Evolutionary conservation across 1,140 invertebrate species (phyloP), one percentile per base, ranked within the genome.

Genomic region (Intoshia linei): DNA sequence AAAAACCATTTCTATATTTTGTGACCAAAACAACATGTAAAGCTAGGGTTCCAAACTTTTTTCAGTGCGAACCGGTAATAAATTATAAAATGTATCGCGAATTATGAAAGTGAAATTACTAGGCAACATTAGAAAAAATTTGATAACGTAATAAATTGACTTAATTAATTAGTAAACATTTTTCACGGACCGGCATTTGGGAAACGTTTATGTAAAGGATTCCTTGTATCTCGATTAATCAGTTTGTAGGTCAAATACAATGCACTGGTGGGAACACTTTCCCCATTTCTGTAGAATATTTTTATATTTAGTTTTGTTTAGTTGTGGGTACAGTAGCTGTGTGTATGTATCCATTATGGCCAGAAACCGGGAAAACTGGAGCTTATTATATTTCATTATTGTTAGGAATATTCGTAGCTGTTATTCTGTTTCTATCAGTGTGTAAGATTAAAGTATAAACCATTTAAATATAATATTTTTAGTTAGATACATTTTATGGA

Each of bases 301-400:
- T n/a, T n/a, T n/a, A n/a, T n/a, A n/a, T n/a, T n/a, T n/a, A n/a
- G n/a, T n/a, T n/a, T n/a, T n/a, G 49, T 56, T 7, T 48, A 62
- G 75, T 95, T 17, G 58, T 92, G 34, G 83, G 74, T 25, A 74
- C 76, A 31, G 81, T 92, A 47, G 73, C 68, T n/a, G 68, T 93
- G 22, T 95, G 87, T 61, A 65, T 95, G 42, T 95, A 93, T 59
- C 87, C 87, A 13, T 55, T 98, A 32, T 98, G 87, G 87, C 87
- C 87, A 6, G 70, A 72, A 34, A 69, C 71, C 44, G 71, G 95
- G 40, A 68, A 79, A 63, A 68, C 81, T 54, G 78, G 76, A 40
- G 81, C 95, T 7, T 95, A 93, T 59, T 95, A 95, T 55, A 57
- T 93, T 40, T 87, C 78, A 54, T 67, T 95, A 40, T 73, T 73